phyloP scores from a whole-genome alignment of 2,113 vertebrate species.

The Chrysochloris asiatica region DNA sequence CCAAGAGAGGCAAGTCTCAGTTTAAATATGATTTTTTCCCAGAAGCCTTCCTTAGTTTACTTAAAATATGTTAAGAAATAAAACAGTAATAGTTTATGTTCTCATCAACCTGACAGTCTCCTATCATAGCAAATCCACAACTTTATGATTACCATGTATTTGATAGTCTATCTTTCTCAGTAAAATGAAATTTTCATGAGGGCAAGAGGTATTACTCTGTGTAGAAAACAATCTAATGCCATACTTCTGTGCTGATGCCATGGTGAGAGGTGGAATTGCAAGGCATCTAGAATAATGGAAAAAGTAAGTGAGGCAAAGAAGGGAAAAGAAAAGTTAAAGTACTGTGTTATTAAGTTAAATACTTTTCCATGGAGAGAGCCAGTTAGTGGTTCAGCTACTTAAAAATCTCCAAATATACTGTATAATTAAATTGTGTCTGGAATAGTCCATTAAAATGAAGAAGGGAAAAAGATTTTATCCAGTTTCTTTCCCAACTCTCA shows the following conservation, averaged over 20 bases:
- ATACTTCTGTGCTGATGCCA: neutral
- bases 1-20: neutral
- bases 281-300: neutral
- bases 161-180: neutral
- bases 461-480: neutral
- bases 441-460: neutral
- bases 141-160: neutral
- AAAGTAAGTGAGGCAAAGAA: neutral
- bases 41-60: neutral
- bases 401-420: neutral
- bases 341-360: neutral
- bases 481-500: neutral
- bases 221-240: neutral
- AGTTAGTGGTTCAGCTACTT: neutral
- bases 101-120: neutral
- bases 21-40: neutral
- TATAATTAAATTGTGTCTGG: neutral
- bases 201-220: neutral
- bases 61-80: neutral
- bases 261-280: neutral
- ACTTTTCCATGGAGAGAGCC: neutral
- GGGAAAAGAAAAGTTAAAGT: neutral
- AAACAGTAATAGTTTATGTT: neutral
- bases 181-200: neutral
- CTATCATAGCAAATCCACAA: neutral